A percentile compares a stretch with the other conserved stretches of the same genome.
Conservation (phyloP, 2,888 invertebrate species). For the Amphipoea oculea region DNA sequence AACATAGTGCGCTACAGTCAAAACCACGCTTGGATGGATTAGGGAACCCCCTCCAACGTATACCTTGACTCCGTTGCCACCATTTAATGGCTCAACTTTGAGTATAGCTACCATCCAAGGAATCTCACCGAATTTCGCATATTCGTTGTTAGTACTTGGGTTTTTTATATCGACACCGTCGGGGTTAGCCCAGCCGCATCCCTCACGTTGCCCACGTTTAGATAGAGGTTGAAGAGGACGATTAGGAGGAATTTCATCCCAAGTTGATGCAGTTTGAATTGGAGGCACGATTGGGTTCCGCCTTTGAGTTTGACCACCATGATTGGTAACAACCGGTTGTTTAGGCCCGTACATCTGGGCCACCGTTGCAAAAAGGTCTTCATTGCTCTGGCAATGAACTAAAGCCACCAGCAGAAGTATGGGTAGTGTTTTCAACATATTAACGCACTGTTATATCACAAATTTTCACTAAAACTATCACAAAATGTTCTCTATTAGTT, state of each 20-base stretch:
- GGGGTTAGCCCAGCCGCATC: slow-evolving; percentile 93
- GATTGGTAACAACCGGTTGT: background rate
- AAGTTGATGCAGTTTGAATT: background rate
- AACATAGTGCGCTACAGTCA: slow-evolving; percentile 94
- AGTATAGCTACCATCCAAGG: slow-evolving; percentile 96
- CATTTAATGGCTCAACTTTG: slow-evolving; percentile 83
- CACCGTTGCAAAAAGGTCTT: slow-evolving; percentile 76
- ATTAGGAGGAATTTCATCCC: slow-evolving; percentile 67
- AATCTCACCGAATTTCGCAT: slow-evolving; percentile 94
- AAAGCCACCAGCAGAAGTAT: slow-evolving; percentile 68
- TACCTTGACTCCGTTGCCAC: slow-evolving; percentile 82
- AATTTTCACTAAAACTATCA: slow-evolving; percentile 16
- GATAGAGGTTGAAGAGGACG: slow-evolving; percentile 67
- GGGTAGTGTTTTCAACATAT: slow-evolving; percentile 70
- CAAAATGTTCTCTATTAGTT: background rate
- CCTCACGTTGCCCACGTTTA: slow-evolving; percentile 66
- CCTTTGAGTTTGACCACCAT: background rate
- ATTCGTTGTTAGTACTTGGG: slow-evolving; percentile 91
- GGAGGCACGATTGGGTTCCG: slow-evolving; percentile 21
- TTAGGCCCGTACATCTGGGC: slow-evolving; percentile 22
- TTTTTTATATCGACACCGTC: slow-evolving; percentile 94
- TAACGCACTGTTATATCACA: background rate
- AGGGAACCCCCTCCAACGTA: slow-evolving; percentile 95
- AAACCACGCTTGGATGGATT: slow-evolving; percentile 93
- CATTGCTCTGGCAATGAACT: slow-evolving; percentile 68